Base-by-base conservation (phyloP, 1,140 invertebrate species). In the Muscidifurax raptorellus region DNA sequence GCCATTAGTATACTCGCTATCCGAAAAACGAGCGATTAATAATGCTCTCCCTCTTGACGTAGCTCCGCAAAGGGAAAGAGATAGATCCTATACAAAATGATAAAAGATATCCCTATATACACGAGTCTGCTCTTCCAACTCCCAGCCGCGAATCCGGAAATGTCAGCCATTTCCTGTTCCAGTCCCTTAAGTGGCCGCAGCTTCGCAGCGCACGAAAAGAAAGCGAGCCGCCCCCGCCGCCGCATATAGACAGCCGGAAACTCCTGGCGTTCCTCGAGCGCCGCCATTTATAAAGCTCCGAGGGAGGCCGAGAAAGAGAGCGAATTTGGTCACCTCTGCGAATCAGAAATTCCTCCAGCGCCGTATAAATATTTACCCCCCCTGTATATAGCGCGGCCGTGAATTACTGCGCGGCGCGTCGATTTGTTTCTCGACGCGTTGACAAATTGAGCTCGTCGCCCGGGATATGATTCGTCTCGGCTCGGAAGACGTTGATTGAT, bases 381-480 rank as follows among this genome's bases (percentile, higher is more conserved):
- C n/a, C n/a, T n/a, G n/a, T n/a, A n/a, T n/a, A n/a, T 10, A 1
- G 25, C 25, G 25, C 59, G 18, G 7, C 30, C 13, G 59, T 78
- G 59, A 78, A 66, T 78, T 78, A 66, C n/a, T 27, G 25, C 72
- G 72, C 25, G 30, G 27, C 22, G 3, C 6, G 22, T n/a, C 59
- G 30, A 78, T 78, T 69, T 69, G 66, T 69, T 78, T 78, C 32
- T n/a, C 52, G 28, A 22, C 22, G 12, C 25, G 9, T 6, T 64
- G 59, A 22, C 28, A 66, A 78, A 66, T 64, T 36, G 59, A 64
- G 32, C 59, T 9, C 7, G 12, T n/a, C 30, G 22, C 22, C 1
- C 15, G 15, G 47, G 30, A 78, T 78, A 78, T 66, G 76, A 78
- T 78, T 78, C 64, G 1, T 66, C 76, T 78, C n/a, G 52, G 66